Percentiles rank a stretch among this genome's conserved stretches.
Evolutionary conservation across 2,888 invertebrate species (phyloP).

Genomic region (Melanotus villosus): DNA sequence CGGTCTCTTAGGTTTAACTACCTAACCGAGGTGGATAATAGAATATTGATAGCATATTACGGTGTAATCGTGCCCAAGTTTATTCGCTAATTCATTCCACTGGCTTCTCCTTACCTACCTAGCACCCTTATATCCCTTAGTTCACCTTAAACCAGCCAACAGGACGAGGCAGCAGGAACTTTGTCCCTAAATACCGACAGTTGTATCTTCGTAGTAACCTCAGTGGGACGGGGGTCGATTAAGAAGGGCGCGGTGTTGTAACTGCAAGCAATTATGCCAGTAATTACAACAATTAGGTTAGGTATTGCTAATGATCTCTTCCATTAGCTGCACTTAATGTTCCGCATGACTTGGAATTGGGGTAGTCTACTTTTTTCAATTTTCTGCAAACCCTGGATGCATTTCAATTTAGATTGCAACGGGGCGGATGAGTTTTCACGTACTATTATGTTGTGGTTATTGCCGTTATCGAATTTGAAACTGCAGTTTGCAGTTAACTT

Average conservation of each 20-base stretch:
- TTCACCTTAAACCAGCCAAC: background rate
- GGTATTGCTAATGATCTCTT: constrained; percentile 48
- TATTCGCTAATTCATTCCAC: constrained; percentile 44
- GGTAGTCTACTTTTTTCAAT: background rate
- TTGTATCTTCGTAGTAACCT: constrained; percentile 41
- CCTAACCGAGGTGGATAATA: constrained; percentile 42
- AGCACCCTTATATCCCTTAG: background rate
- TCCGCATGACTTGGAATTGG: constrained; percentile 30
- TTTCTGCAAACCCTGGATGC: background rate
- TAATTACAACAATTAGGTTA: constrained; percentile 52
- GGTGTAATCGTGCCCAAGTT: constrained; percentile 45
- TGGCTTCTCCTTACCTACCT: constrained; percentile 25
- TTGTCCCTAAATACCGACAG: constrained; percentile 43
- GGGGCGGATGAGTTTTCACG: no score
- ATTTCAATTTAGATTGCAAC: background rate
- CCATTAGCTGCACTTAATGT: constrained; percentile 46
- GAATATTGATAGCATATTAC: constrained; percentile 47
- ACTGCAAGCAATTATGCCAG: constrained; percentile 50
- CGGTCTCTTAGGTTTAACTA: constrained; percentile 35
- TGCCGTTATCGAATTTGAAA: no score
- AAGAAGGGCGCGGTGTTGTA: constrained; percentile 45
- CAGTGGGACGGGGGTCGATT: constrained; percentile 41
- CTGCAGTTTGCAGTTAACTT: no score
- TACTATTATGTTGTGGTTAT: no score
- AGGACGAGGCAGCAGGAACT: constrained; percentile 18